Percentiles rank a stretch among this genome's conserved stretches.
Evolutionary conservation across 2,888 invertebrate species (phyloP).

Genomic region (Agonopterix subpropinquella): DNA sequence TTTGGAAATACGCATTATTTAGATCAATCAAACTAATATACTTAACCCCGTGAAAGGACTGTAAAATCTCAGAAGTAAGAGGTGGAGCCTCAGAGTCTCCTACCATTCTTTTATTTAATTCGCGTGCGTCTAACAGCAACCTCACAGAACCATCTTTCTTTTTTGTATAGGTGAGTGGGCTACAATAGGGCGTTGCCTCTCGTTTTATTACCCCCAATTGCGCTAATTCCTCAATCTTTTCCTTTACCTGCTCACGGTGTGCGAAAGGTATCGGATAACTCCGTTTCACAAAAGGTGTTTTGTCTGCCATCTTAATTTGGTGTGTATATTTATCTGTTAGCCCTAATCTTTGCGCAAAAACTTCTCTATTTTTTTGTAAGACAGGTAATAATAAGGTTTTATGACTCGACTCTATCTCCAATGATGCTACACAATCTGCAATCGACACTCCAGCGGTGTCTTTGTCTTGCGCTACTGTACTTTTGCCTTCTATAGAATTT

Average conservation of each 20-base stretch:
- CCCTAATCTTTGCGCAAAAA: slow-evolving; percentile 9
- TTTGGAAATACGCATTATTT: slow-evolving; percentile 1
- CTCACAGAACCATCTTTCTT: not conserved
- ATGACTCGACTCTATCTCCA: not conserved
- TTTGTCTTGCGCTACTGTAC: not conserved
- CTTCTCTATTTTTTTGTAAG: not conserved
- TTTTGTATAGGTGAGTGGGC: slow-evolving; percentile 1
- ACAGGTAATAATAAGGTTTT: not conserved
- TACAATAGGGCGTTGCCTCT: not conserved
- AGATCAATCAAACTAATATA: slow-evolving; percentile 17
- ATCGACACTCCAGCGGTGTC: not conserved
- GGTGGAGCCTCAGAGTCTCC: slow-evolving; percentile 22
- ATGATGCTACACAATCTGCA: not conserved
- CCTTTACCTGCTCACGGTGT: slow-evolving; percentile 12
- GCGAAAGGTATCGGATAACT: slow-evolving; percentile 18
- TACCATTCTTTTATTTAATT: slow-evolving; percentile 6
- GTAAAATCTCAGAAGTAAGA: slow-evolving; percentile 15
- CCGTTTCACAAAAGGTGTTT: slow-evolving; percentile 11
- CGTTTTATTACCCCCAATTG: not conserved
- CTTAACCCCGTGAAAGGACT: slow-evolving; percentile 16
- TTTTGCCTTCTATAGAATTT: not conserved
- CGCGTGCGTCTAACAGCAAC: not conserved
- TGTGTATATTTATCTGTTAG: slow-evolving; percentile 15
- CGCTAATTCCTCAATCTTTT: slow-evolving; percentile 15
- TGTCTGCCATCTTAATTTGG: slow-evolving; percentile 10